Conservation (phyloP, 2,113 vertebrate species). For the Scolopax mira region DNA sequence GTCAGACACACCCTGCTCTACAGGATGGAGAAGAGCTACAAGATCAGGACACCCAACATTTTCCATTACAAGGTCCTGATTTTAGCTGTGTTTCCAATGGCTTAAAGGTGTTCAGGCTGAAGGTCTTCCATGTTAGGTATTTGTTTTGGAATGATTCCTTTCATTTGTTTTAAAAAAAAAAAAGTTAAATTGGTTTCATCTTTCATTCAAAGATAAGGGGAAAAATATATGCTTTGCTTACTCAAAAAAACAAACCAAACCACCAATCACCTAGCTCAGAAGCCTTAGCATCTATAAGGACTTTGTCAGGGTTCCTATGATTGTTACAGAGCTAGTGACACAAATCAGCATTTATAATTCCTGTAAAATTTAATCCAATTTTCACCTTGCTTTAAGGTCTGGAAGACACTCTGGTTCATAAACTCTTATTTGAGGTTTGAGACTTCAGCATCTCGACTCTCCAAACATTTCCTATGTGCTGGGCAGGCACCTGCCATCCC, state of each 20-base stretch:
- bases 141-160: not conserved
- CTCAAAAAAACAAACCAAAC: not conserved
- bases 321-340: not conserved
- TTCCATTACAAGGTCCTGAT: not conserved
- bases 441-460: not conserved
- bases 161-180: not conserved
- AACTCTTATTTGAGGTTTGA: not conserved
- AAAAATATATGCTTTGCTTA: not conserved
- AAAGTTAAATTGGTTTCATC: not conserved
- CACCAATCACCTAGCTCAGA: not conserved
- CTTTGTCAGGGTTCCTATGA: not conserved
- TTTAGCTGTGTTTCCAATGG: not conserved
- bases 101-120: not conserved
- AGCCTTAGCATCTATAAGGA: not conserved
- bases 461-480: accelerated
- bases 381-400: not conserved
- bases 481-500: accelerated
- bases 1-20: not conserved
- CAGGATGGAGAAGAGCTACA: not conserved
- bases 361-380: not conserved
- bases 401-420: not conserved
- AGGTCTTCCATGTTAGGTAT: not conserved
- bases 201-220: not conserved
- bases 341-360: not conserved
- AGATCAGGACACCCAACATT: not conserved